Base-by-base conservation (phyloP, 2,797 vertebrate genomes). In the Chlorospingus flavigularis region DNA sequence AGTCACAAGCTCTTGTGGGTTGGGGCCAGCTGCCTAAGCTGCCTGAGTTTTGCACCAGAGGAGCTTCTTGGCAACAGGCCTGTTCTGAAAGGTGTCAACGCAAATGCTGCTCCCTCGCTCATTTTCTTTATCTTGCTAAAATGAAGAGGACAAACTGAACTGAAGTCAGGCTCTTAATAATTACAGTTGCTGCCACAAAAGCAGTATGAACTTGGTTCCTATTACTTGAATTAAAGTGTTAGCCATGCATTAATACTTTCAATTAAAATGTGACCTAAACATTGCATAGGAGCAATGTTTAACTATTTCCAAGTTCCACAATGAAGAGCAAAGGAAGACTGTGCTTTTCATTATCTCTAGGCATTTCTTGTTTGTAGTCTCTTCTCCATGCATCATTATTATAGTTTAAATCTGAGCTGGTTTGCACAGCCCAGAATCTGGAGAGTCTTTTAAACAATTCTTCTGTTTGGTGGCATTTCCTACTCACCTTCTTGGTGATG, bases 231-330 rank as follows among this genome's bases (percentile, higher is more conserved):
- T 78, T 63, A 18, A 90, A 77, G n/a, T 7, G 53, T 86, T 94
- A 86, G 68, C 63, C 18, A 23, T 45, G 67, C 57, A 24, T 91
- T 35, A 42, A 2, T 54, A 88, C 30, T 8, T 58, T 88, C 82
- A 94, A 92, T 97, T 95, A 95, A 95, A 91, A 77, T 26, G 55
- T 78, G 63, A 95, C 84, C 83, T 53, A 39, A 70, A 55, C 42
- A 13, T 91, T 51, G 13, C 1, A 2, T n/a, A 54, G 85, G 78
- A 62, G 55, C n/a, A 43, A 37, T 37, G 37, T 37, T 37, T 37
- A 37, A 20, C 30, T 76, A 43, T 48, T 92, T 86, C 62, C n/a
- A 35, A 79, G 33, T 58, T 61, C 45, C 11, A 3, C 65, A 65
- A 71, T 7, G 73, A 85, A 77, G 21, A 74, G 47, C 14, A 42